Percentiles rank a stretch among this genome's conserved stretches.
Evolutionary conservation across 2,888 invertebrate genomes (phyloP).

Genomic region (Hyles lineata): DNA sequence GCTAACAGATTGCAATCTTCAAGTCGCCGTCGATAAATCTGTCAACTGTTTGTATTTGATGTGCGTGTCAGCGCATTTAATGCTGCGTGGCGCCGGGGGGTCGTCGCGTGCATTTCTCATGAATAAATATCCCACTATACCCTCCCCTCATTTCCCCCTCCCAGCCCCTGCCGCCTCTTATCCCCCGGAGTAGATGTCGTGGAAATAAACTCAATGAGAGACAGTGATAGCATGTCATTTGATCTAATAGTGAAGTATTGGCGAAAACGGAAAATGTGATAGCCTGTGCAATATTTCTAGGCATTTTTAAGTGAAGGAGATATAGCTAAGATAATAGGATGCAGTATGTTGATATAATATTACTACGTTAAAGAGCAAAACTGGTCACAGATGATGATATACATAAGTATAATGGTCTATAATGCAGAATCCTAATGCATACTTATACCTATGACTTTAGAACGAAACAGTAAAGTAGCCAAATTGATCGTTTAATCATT

Average conservation of each 20-base stretch:
- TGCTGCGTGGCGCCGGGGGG: constrained; percentile 5
- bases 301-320: neutral
- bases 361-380: no score
- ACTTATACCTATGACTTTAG: no score
- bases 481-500: no score
- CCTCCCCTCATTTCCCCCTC: neutral
- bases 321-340: no score
- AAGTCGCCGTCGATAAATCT: constrained; percentile 10
- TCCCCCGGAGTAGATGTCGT: neutral
- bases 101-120: neutral
- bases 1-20: neutral
- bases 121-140: neutral
- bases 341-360: no score
- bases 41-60: neutral
- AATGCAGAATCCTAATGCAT: no score
- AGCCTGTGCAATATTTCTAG: neutral
- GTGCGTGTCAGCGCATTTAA: constrained; percentile 19
- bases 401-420: no score
- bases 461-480: no score
- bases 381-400: no score
- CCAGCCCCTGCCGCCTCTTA: neutral
- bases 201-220: constrained; percentile 8
- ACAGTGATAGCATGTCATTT: neutral
- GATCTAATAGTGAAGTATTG: neutral
- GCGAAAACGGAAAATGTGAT: neutral